phyloP scores from a whole-genome alignment of 2,888 invertebrate genomes.

The Dioctria rufipes region DNA sequence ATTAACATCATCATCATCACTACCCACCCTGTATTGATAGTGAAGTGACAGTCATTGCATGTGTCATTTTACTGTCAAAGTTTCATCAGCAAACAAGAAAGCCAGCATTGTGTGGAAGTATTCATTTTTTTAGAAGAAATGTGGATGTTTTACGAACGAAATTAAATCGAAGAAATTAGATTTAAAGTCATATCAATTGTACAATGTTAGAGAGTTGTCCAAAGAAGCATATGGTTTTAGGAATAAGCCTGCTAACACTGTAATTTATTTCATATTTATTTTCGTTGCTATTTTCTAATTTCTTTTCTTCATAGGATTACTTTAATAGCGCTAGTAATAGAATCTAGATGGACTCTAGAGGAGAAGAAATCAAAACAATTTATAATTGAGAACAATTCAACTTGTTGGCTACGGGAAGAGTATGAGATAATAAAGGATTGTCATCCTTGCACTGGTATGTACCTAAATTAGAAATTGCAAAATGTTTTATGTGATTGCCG shows the following conservation, averaged over 20 bases:
- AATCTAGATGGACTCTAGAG: constrained; percentile 80
- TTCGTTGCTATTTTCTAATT: not conserved
- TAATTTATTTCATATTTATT: constrained; percentile 71
- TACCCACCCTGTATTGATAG: too few species aligned
- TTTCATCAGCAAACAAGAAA: too few species aligned
- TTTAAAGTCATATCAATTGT: not conserved
- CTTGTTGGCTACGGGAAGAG: constrained; percentile 82
- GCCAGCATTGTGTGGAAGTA: too few species aligned
- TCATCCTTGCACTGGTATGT: constrained; percentile 85
- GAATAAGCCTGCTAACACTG: constrained; percentile 83
- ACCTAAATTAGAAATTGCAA: not conserved
- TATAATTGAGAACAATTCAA: constrained; percentile 83
- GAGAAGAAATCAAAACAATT: constrained; percentile 77
- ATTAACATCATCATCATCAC: too few species aligned
- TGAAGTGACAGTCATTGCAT: too few species aligned
- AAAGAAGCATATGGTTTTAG: constrained; percentile 86
- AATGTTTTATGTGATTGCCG: too few species aligned
- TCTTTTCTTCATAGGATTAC: constrained; percentile 76
- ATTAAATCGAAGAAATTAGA: too few species aligned
- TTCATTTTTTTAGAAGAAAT: too few species aligned
- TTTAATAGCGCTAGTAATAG: constrained; percentile 84
- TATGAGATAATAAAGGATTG: constrained; percentile 83
- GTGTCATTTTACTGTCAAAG: too few species aligned
- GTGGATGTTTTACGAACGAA: too few species aligned
- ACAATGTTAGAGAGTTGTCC: constrained; percentile 88